Evolutionary conservation across 2,888 invertebrate species (phyloP).

Genomic region (Stenchaetothrips biformis): DNA sequence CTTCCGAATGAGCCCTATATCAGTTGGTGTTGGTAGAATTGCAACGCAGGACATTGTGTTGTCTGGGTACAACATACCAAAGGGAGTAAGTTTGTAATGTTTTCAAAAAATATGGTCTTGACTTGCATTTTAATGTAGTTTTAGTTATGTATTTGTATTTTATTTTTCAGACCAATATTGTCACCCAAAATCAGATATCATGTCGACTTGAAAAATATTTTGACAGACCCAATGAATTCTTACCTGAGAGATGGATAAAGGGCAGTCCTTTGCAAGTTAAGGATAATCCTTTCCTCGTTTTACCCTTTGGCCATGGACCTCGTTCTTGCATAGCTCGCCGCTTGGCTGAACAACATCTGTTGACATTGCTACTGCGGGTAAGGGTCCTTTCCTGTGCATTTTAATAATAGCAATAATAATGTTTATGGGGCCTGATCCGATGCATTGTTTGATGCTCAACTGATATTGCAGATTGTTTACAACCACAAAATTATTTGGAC

Average conservation of each 20-base stretch:
- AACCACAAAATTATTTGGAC: not conserved
- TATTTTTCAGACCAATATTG: constrained; percentile 62
- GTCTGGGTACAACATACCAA: constrained; percentile 68
- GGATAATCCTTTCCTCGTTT: constrained; percentile 60
- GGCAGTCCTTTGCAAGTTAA: constrained; percentile 41
- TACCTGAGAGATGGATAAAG: constrained; percentile 65
- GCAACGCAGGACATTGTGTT: constrained; percentile 64
- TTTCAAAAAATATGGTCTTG: not conserved
- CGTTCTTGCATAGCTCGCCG: constrained; percentile 80
- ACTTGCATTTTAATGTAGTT: not conserved
- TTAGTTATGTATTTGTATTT: not conserved
- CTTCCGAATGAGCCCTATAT: constrained; percentile 73
- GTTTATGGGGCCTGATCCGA: too few relatives aligned
- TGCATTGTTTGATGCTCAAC: too few relatives aligned
- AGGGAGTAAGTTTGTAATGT: constrained; percentile 56
- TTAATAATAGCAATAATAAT: too few relatives aligned
- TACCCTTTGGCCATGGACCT: constrained; percentile 86
- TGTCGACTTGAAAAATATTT: constrained; percentile 70
- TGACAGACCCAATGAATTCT: constrained; percentile 59
- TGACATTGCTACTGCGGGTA: constrained; percentile 67
- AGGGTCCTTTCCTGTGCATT: constrained; percentile 35
- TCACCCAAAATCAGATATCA: constrained; percentile 79
- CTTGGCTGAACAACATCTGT: constrained; percentile 79
- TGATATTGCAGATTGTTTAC: not conserved
- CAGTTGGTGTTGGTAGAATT: constrained; percentile 75